A percentile compares a stretch with the other conserved stretches of the same genome.
Conservation (phyloP, 2,113 vertebrate genomes). For the Upupa epops region DNA sequence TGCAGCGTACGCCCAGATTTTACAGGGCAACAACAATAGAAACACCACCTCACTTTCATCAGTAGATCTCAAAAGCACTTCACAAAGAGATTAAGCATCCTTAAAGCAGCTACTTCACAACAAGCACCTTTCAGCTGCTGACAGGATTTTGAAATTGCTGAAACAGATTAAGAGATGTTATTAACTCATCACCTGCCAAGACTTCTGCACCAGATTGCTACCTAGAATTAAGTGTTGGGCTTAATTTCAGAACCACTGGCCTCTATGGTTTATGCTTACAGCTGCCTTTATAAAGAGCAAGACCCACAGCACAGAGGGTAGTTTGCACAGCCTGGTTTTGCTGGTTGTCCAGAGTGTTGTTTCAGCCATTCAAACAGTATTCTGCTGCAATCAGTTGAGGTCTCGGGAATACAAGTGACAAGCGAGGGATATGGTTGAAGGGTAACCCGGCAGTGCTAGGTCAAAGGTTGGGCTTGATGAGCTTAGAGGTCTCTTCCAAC, state of each 20-base stretch:
- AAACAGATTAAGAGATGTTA: conserved; percentile 27
- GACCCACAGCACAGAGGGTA: not conserved
- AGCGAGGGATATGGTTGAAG: too few relatives aligned
- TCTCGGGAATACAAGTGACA: not conserved
- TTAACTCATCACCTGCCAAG: conserved; percentile 57
- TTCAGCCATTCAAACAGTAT: not conserved
- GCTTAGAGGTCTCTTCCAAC: too few relatives aligned
- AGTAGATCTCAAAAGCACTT: conserved; percentile 44
- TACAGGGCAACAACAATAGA: conserved; percentile 45
- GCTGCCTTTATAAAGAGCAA: conserved; percentile 1
- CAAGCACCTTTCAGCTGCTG: conserved; percentile 31
- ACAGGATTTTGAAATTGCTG: conserved; percentile 48
- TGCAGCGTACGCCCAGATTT: conserved; percentile 31
- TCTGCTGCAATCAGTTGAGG: not conserved
- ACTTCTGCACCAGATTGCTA: conserved; percentile 26
- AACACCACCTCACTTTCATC: conserved; percentile 53
- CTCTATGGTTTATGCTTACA: conserved; percentile 6
- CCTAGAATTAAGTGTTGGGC: conserved; percentile 17
- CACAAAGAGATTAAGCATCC: conserved; percentile 30
- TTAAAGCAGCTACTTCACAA: conserved; percentile 37
- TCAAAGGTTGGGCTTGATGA: too few relatives aligned
- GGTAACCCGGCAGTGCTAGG: too few relatives aligned
- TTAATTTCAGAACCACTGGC: conserved; percentile 29
- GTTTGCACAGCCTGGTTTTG: not conserved
- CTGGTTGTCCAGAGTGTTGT: not conserved